A percentile compares a stretch with the other conserved stretches of the same genome.
Evolutionary conservation across 1,140 invertebrate species (phyloP).

Genomic region (Ericerus pela): DNA sequence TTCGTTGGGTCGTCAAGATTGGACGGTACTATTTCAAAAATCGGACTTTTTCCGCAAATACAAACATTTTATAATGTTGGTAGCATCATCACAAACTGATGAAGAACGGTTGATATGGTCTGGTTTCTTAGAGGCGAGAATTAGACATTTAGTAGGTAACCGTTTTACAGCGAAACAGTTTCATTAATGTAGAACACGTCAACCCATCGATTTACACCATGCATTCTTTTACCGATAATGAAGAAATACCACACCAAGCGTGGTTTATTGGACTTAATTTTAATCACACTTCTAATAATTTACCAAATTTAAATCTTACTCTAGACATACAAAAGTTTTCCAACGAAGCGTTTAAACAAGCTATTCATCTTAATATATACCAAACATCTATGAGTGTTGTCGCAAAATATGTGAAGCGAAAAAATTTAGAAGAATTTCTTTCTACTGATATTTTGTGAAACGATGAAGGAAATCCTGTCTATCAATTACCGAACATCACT

Average conservation of each 20-base stretch:
- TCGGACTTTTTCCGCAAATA: slow-evolving; percentile 91
- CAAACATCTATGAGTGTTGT: slow-evolving; percentile 86
- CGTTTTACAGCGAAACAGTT: slow-evolving; percentile 79
- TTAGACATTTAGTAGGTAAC: slow-evolving; percentile 78
- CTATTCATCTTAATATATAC: slow-evolving; percentile 53
- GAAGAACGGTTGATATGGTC: slow-evolving; percentile 90
- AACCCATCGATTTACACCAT: slow-evolving; percentile 69
- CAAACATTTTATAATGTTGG: slow-evolving; percentile 83
- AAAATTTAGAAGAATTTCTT: too few species aligned
- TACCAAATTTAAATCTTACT: slow-evolving; percentile 86
- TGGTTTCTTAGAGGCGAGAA: slow-evolving; percentile 92
- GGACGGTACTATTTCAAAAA: slow-evolving; percentile 86
- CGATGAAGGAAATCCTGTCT: too few species aligned
- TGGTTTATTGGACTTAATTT: slow-evolving; percentile 97
- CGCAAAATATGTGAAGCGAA: slow-evolving; percentile 37
- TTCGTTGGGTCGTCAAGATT: slow-evolving; percentile 62
- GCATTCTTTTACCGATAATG: neutral
- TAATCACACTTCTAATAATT: slow-evolving; percentile 50
- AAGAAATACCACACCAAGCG: slow-evolving; percentile 45
- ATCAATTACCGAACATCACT: too few species aligned
- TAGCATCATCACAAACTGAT: slow-evolving; percentile 56
- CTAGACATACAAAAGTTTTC: slow-evolving; percentile 81
- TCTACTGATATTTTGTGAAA: too few species aligned
- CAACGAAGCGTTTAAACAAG: slow-evolving; percentile 55
- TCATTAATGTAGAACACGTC: slow-evolving; percentile 83